Conservation (phyloP, 2,888 invertebrate species). For the Pterostichus madidus region DNA sequence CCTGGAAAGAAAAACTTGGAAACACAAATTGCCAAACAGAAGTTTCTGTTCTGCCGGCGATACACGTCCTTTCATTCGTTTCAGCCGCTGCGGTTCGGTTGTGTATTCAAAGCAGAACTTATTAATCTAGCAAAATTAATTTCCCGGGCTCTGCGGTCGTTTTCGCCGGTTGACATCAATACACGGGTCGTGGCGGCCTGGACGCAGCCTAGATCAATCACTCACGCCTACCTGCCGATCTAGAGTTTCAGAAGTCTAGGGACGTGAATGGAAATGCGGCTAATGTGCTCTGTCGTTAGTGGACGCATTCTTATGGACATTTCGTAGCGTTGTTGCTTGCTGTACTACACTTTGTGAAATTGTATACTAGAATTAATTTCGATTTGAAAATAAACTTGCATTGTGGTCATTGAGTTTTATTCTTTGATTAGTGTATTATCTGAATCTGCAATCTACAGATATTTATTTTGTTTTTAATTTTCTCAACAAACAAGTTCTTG, state of each 20-base stretch:
- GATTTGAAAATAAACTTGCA: constrained; percentile 14
- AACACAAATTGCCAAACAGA: constrained; percentile 49
- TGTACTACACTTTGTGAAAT: neutral
- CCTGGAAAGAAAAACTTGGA: constrained; percentile 35
- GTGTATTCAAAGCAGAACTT: constrained; percentile 51
- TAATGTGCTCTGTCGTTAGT: constrained; percentile 46
- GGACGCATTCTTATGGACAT: constrained; percentile 36
- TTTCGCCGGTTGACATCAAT: constrained; percentile 71
- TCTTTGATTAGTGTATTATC: too few relatives aligned
- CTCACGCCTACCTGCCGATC: constrained; percentile 44
- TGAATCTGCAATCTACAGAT: too few relatives aligned
- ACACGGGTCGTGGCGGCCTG: constrained; percentile 68
- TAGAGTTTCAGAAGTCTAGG: constrained; percentile 33
- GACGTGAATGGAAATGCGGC: constrained; percentile 24
- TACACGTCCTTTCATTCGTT: constrained; percentile 36
- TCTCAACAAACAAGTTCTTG: too few relatives aligned
- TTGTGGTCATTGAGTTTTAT: neutral
- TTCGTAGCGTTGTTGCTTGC: neutral
- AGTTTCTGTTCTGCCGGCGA: constrained; percentile 3
- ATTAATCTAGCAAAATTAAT: constrained; percentile 65
- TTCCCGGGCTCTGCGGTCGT: constrained; percentile 60
- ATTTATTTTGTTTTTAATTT: too few relatives aligned
- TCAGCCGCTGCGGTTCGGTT: constrained; percentile 15
- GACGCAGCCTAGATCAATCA: constrained; percentile 50
- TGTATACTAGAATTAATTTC: constrained; percentile 27